Conservation (phyloP, 2,113 vertebrate species). For the Tor tambroides region DNA sequence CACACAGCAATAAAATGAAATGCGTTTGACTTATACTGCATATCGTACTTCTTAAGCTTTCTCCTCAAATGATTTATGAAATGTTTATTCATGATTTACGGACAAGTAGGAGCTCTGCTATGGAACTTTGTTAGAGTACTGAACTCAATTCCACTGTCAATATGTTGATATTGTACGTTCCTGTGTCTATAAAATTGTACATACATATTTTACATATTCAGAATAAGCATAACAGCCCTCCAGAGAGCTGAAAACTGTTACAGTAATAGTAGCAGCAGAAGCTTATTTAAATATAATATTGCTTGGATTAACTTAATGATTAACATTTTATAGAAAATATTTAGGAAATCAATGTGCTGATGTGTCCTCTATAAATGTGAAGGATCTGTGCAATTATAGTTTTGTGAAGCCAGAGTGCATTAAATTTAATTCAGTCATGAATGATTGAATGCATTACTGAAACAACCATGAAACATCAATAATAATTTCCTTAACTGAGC, state of each 20-base stretch:
- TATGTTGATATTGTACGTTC: neutral
- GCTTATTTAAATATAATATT: constrained; percentile 24
- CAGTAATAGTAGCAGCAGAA: neutral
- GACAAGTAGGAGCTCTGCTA: neutral
- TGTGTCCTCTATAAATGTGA: constrained; percentile 21
- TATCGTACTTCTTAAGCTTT: neutral
- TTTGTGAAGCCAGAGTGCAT: constrained; percentile 23
- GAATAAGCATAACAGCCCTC: neutral
- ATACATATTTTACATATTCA: neutral
- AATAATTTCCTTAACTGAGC: constrained; percentile 34
- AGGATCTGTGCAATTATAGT: constrained; percentile 38
- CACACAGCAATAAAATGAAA: neutral
- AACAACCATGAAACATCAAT: constrained; percentile 50
- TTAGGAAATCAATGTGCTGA: constrained; percentile 26
- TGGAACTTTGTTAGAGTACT: neutral
- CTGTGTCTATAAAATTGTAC: neutral
- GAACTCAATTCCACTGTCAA: neutral
- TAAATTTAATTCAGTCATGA: constrained; percentile 47
- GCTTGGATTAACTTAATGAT: constrained; percentile 8
- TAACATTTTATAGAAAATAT: constrained; percentile 4
- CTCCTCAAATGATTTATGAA: neutral
- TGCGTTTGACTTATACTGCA: neutral
- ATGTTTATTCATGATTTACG: neutral
- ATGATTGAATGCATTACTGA: constrained; percentile 41
- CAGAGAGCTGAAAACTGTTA: neutral